Evolutionary conservation across 2,113 vertebrate genomes (phyloP), one percentile per base, ranked within the genome.

Genomic region (Gadus macrocephalus): DNA sequence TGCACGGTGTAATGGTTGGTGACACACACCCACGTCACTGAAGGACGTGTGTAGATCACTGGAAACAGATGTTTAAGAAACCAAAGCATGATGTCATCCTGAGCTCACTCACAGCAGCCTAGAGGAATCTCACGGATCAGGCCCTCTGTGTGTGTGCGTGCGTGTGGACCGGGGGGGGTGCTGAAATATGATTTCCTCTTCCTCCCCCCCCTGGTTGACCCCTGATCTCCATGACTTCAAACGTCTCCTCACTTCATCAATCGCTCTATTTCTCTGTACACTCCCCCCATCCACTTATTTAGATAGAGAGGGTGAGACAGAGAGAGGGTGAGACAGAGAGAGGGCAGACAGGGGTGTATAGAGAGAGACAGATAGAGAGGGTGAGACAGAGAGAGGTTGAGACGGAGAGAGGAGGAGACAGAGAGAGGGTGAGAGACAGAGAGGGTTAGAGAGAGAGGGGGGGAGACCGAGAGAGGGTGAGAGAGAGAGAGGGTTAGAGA

Each of bases 51-150:
- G 38, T 59, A 64, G 69, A 86, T 85, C 70, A 78, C 68, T 84
- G 67, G 64, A 87, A 86, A 74, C 88, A 83, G 86, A 86, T 89
- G 88, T 84, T 70, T 42, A 58, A 70, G 35, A 67, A 78, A 78
- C 81, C 70, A 81, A 78, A 81, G 73, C 55, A 76, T 86, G 83
- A 89, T 72, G 79, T 90, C 90, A 90, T 15, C 62, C 63, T 7
- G 35, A 60, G 71, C 25, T 69, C 69, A 38, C 27, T 69, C 69
- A 38, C 27, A 17, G 16, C 62, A 2, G 53, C 66, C 60, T 22
- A 49, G 42, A 49, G 8, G 42, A 8, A 49, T 49, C 42, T 49
- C 42, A 14, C 42, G 9, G 42, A 49, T 63, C 61, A 73, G 74
- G 59, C 62, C 28, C 19, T 69, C 71, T 22, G 69, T 78, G 76